Evolutionary conservation across 2,113 vertebrate genomes (phyloP).

Genomic region (Epinephelus cyanopodus): DNA sequence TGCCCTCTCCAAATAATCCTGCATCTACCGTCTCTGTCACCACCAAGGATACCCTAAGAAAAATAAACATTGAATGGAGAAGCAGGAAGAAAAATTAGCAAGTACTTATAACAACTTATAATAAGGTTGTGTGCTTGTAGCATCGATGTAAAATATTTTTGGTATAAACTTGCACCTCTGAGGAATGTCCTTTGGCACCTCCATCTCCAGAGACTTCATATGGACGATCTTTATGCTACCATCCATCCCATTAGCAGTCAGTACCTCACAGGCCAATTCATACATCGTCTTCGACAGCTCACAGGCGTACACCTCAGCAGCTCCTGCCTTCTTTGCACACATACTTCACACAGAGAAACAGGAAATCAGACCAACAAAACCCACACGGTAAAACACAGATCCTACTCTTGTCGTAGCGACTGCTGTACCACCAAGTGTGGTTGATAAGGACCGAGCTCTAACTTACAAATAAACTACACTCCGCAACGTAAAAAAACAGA

Average conservation of each 20-base stretch:
- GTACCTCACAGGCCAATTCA: conserved; percentile 92
- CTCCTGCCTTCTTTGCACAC: conserved; percentile 95
- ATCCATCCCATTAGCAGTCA: conserved; percentile 92
- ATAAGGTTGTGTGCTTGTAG: too few relatives aligned
- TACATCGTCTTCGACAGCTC: conserved; percentile 99
- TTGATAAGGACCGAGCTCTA: too few relatives aligned
- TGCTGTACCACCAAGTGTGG: too few relatives aligned
- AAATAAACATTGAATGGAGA: neutral
- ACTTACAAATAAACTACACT: too few relatives aligned
- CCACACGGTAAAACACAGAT: neutral
- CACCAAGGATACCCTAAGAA: conserved; percentile 93
- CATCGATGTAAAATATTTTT: neutral
- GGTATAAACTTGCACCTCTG: conserved; percentile 83
- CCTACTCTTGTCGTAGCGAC: too few relatives aligned
- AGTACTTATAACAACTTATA: neutral
- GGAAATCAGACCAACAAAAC: conserved; percentile 14
- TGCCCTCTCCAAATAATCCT: conserved; percentile 97
- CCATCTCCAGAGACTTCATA: conserved; percentile 94
- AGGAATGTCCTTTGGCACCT: conserved; percentile 93
- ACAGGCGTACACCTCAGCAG: conserved; percentile 91
- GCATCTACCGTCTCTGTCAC: conserved; percentile 99
- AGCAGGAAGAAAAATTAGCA: neutral
- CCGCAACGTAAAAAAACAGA: neutral
- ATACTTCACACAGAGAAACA: conserved; percentile 84
- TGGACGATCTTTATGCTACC: conserved; percentile 91